These are phyloP conservation scores for Lutjanus erythropterus DNA, from an alignment of 2,113 vertebrate species.

Conservation along the genomic window DNA sequence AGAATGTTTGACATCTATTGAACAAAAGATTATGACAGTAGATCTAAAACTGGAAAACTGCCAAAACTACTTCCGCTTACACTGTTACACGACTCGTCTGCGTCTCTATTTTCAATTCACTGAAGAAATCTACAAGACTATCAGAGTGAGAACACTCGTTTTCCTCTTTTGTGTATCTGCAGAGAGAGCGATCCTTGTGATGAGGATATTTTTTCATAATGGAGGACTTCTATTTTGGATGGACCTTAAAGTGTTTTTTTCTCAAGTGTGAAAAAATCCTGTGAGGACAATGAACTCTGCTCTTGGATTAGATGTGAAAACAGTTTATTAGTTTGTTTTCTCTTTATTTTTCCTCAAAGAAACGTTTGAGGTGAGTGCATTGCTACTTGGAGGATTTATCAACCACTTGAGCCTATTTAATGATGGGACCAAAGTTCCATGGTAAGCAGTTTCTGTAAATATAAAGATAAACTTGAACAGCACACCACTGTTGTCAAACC, in stretches of 20 bases:
- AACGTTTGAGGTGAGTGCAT: conserved; percentile 28
- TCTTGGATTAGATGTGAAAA: conserved; percentile 25
- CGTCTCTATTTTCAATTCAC: conserved; percentile 14
- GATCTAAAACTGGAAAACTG: conserved; percentile 39
- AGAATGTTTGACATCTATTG: neutral
- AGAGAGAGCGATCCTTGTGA: conserved; percentile 4
- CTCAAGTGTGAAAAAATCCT: neutral
- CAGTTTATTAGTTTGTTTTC: conserved; percentile 28
- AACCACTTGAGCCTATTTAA: conserved; percentile 49
- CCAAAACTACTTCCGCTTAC: conserved; percentile 10
- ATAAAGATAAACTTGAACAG: conserved; percentile 30
- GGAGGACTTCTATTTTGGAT: conserved; percentile 15
- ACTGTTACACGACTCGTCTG: conserved; percentile 14
- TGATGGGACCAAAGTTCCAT: conserved; percentile 24
- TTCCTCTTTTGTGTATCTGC: conserved; percentile 5
- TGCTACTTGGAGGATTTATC: conserved; percentile 39
- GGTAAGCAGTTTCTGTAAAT: conserved; percentile 20
- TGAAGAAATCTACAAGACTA: conserved; percentile 2
- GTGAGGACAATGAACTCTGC: neutral
- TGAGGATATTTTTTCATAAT: conserved; percentile 35
- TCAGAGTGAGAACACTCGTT: neutral
- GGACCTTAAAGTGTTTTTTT: conserved; percentile 7
- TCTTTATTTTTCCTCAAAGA: conserved; percentile 10
- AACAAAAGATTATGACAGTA: neutral
- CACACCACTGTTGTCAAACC: conserved; percentile 12